Evolutionary conservation across 2,797 vertebrate genomes (phyloP).

Genomic region (Fundulus diaphanus): DNA sequence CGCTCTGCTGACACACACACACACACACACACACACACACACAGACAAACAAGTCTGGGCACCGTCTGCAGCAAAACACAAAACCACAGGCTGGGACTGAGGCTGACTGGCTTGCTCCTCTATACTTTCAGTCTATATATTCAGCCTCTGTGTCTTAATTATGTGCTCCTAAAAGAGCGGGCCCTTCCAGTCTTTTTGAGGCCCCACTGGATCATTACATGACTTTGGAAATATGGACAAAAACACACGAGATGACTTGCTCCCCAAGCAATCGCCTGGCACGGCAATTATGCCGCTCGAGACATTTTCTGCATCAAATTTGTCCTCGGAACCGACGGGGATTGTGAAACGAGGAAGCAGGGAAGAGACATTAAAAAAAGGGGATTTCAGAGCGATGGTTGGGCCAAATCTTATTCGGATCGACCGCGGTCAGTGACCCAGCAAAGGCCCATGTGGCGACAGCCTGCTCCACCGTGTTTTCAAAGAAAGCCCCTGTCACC

Average conservation of each 20-base stretch:
- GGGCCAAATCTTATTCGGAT: conserved; percentile 83
- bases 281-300: conserved; percentile 35
- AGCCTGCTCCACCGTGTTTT: conserved; percentile 52
- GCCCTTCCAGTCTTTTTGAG: conserved; percentile 73
- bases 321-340: conserved; percentile 46
- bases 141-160: conserved; percentile 83
- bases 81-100: conserved; percentile 82
- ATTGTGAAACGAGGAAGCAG: conserved; percentile 5
- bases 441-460: conserved; percentile 68
- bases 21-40: conserved; percentile 26
- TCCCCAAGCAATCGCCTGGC: conserved; percentile 17
- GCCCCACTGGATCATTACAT: conserved; percentile 76
- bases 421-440: conserved; percentile 81
- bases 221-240: conserved; percentile 64
- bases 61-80: conserved; percentile 74
- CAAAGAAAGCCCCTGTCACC: conserved; percentile 25
- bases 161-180: conserved; percentile 78
- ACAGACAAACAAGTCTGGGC: conserved; percentile 57
- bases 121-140: conserved; percentile 85
- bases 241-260: conserved; percentile 45
- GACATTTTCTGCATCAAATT: conserved; percentile 36
- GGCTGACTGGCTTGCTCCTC: conserved; percentile 77
- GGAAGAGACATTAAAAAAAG: neutral
- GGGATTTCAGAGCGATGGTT: conserved; percentile 46
- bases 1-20: conserved; percentile 67